Evolutionary conservation across 1,140 invertebrate genomes (phyloP), one percentile per base, ranked within the genome.

Genomic region (Hetaerina americana): DNA sequence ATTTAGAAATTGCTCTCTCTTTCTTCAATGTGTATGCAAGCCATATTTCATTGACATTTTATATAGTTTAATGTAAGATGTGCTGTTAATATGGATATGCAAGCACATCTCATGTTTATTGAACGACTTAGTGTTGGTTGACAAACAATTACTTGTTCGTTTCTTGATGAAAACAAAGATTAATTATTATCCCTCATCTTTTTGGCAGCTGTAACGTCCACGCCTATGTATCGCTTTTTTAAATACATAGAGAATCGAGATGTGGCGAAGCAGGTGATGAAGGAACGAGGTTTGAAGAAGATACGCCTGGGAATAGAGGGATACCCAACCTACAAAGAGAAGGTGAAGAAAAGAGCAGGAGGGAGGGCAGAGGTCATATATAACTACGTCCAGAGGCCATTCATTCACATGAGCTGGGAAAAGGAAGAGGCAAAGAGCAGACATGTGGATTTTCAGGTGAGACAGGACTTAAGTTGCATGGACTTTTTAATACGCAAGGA

Each of bases 391-490:
- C 98, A 99, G 79, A 85, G 98, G n/a, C 97, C 98, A 0, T 99
- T 99, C 80, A 94, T 99, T 66, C 95, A 97, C 76, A 98, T 99
- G 94, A 99, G 96, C 0, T 99, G 98, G 98, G 98, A 99, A 80
- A 99, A 99, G 77, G 97, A 99, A 78, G 98, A 99, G 80, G 96
- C 96, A 0, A 98, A 98, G 78, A 97, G 95, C 80, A 88, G 98
- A 5, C 98, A 99, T 81, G 98, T 99, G 0, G 98, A 99, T 81
- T 99, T 99, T 80, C 87, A 88, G 81, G 83, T 84, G 75, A 75
- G 72, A 1, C 10, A n/a, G n/a, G n/a, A n/a, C n/a, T n/a, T n/a
- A n/a, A n/a, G n/a, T n/a, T n/a, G n/a, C n/a, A n/a, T n/a, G n/a
- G n/a, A n/a, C n/a, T n/a, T n/a, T n/a, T n/a, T n/a, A n/a, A n/a